Conservation (phyloP, 2,888 invertebrate genomes). For the Machimus rusticus region DNA sequence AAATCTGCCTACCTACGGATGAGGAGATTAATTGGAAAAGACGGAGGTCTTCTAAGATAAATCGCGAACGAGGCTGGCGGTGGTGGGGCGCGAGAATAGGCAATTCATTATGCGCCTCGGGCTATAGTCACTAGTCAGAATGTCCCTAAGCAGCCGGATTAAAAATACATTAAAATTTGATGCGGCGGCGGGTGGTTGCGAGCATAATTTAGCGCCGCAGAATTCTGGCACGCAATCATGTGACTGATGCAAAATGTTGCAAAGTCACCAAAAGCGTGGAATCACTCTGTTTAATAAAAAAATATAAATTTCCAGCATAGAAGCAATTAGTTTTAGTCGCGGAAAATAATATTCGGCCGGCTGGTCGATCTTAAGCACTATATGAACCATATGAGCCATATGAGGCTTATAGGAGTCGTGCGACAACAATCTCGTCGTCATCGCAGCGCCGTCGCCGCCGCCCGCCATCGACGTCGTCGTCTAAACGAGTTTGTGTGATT, state of each 20-base stretch:
- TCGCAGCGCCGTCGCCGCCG: neutral
- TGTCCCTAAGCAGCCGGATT: neutral
- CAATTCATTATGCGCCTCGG: neutral
- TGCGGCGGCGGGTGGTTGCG: neutral
- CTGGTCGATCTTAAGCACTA: neutral
- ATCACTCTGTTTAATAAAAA: neutral
- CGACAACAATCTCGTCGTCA: conserved; percentile 26
- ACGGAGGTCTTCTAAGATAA: neutral
- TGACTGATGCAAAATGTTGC: neutral
- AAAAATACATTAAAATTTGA: neutral
- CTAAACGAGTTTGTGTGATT: conserved; percentile 37
- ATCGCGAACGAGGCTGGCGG: neutral
- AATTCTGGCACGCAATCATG: neutral
- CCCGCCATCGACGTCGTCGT: neutral
- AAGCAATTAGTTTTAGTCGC: neutral
- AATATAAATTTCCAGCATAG: neutral
- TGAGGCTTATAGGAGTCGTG: conserved; percentile 6
- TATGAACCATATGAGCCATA: neutral
- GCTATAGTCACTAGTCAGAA: neutral
- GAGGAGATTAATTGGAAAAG: conserved; percentile 12
- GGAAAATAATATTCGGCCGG: conserved; percentile 6
- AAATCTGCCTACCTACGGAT: neutral
- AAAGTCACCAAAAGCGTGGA: neutral
- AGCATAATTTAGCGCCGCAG: neutral
- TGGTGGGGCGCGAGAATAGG: neutral